These are phyloP conservation scores for Gyrodactylus salaris DNA, from an alignment of 1,140 invertebrate species.

Conservation along the genomic window DNA sequence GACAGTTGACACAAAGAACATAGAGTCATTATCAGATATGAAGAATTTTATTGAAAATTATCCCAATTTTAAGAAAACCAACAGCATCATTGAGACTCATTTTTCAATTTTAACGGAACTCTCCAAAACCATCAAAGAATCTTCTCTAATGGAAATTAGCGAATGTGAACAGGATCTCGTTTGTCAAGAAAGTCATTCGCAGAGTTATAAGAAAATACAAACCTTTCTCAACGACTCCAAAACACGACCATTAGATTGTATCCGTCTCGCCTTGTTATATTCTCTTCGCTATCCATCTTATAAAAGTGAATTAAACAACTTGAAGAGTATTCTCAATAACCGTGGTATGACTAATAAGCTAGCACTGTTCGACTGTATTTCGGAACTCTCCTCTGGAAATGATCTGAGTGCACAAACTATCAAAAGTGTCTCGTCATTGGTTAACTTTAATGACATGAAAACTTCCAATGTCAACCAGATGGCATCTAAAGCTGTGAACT, in stretches of 20 bases:
- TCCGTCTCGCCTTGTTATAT: not conserved
- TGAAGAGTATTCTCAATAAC: not conserved
- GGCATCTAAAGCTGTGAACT: conserved; percentile 9
- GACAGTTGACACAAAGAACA: conserved; percentile 27
- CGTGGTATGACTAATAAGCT: not conserved
- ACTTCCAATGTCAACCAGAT: not conserved
- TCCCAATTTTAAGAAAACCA: conserved; percentile 95
- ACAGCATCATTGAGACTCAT: conserved; percentile 81
- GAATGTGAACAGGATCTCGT: conserved; percentile 25
- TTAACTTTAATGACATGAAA: not conserved
- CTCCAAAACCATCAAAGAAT: conserved; percentile 21
- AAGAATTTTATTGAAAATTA: conserved; percentile 92
- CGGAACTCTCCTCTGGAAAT: not conserved
- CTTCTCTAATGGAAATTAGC: conserved; percentile 19
- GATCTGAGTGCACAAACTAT: not conserved
- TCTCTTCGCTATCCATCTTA: not conserved
- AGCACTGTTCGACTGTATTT: not conserved
- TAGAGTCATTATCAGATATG: conserved; percentile 91
- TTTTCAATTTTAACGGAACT: conserved; percentile 74
- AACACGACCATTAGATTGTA: not conserved
- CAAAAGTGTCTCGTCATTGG: not conserved
- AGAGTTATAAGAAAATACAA: not conserved
- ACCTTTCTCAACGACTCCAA: not conserved
- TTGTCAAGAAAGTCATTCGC: conserved; percentile 1
- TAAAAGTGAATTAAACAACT: not conserved